These are phyloP conservation scores for Tetragonula clypearis DNA, from an alignment of 1,140 invertebrate genomes.

Conservation along the genomic window DNA sequence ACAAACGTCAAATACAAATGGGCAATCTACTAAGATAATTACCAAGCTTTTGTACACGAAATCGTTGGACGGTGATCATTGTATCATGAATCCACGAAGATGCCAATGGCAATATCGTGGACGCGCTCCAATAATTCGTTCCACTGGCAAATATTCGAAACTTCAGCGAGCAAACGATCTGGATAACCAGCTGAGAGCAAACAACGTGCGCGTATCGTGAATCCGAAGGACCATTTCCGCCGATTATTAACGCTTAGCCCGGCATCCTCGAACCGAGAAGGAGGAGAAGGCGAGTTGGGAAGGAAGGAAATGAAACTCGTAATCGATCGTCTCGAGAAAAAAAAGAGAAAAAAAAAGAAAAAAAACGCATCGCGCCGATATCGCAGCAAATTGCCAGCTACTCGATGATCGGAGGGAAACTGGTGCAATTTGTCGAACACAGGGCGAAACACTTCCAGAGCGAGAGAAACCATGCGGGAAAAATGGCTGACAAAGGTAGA, in stretches of 20 bases:
- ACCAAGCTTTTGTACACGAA: not conserved
- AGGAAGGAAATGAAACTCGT: constrained; percentile 5
- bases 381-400: constrained; percentile 8
- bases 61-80: not conserved
- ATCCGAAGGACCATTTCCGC: not conserved
- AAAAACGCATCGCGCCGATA: not conserved
- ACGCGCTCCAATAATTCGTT: not conserved
- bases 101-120: not conserved
- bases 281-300: not conserved
- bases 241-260: constrained; percentile 20
- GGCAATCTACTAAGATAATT: not conserved
- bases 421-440: constrained; percentile 13
- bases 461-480: constrained; percentile 26
- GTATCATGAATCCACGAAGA: not conserved
- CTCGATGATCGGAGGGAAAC: constrained; percentile 12
- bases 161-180: not conserved
- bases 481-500: constrained; percentile 22
- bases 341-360: too few relatives aligned
- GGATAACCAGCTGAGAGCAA: not conserved
- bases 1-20: constrained; percentile 8
- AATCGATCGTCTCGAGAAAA: constrained; percentile 5
- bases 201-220: not conserved
- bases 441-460: not conserved
- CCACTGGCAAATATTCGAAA: not conserved
- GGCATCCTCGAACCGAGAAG: constrained; percentile 1